Evolutionary conservation across 2,888 invertebrate genomes (phyloP), one percentile per base, ranked within the genome.

Genomic region (Trichopria drosophilae): DNA sequence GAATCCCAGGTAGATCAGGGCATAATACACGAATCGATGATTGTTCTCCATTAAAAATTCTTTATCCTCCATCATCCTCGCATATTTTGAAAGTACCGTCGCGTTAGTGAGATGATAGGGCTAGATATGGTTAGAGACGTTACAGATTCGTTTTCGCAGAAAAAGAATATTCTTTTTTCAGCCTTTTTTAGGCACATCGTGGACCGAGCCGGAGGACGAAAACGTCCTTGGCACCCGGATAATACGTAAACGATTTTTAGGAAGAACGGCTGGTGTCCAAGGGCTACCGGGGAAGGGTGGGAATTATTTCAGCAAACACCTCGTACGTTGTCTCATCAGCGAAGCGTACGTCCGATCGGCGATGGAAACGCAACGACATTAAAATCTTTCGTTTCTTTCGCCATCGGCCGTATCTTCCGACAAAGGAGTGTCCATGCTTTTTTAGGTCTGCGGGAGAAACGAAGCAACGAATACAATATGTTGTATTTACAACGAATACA

Each of bases 111-210:
- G 10, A 4, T 15, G 7, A 34, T 6, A 34, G 19, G 10, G 10
- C 19, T 4, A 34, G 16, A 10, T 4, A 34, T 18, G 37, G 64
- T 63, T 63, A 65, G 63, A 59, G 67, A 59, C 62, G 71, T 73
- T 74, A 60, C 74, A 74, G 75, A 67, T 66, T 67, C 68, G 24
- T 68, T 52, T 45, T 55, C 40, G 55, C 56, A 59, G 45, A 55
- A 13, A 39, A 28, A 24, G 34, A 51, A 56, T 60, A 64, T 68
- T 68, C 67, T 57, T 69, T 72, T 74, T 73, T 62, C 73, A 73
- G 71, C 72, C 67, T 67, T 68, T 63, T 69, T 65, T 72, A 75
- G 74, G 73, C 69, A 65, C 73, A 67, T 65, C 67, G 65, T 67
- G 68, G 72, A 69, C 68, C 68, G 68, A 64, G 62, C 62, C 62